Conservation (phyloP, 2,113 vertebrate genomes). For the Pelvicachromis taeniatus region DNA sequence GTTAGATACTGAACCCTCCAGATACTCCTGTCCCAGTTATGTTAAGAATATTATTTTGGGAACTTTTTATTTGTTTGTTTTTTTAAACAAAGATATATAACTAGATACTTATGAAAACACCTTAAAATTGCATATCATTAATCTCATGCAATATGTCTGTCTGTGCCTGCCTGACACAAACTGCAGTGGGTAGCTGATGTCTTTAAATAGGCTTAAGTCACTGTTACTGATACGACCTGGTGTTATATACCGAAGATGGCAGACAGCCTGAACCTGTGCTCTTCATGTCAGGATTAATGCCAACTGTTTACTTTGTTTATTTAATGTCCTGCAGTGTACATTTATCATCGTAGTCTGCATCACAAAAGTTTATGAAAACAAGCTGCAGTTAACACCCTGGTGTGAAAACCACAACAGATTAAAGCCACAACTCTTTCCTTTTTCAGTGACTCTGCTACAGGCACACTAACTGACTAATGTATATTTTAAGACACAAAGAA, state of each 20-base stretch:
- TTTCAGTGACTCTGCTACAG: background rate
- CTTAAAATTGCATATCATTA: background rate
- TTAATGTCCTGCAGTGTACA: background rate
- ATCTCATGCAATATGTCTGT: background rate
- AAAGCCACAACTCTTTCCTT: background rate
- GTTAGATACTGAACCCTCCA: background rate
- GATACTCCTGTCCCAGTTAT: background rate
- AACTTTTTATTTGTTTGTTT: background rate
- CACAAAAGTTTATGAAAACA: background rate
- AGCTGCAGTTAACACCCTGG: background rate
- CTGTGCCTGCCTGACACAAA: background rate
- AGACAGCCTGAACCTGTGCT: background rate
- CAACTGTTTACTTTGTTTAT: background rate
- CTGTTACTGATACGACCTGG: fast-evolving
- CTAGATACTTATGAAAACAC: background rate
- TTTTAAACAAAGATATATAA: background rate
- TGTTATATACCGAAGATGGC: background rate
- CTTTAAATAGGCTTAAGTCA: background rate
- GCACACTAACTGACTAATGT: background rate
- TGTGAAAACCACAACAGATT: background rate
- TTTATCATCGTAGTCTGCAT: background rate
- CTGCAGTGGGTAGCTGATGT: fast-evolving
- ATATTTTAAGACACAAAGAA: no score
- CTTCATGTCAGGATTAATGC: background rate
- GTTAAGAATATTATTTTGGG: background rate